Evolutionary conservation across 2,888 invertebrate genomes (phyloP).

Genomic region (Calliopum simillimum): DNA sequence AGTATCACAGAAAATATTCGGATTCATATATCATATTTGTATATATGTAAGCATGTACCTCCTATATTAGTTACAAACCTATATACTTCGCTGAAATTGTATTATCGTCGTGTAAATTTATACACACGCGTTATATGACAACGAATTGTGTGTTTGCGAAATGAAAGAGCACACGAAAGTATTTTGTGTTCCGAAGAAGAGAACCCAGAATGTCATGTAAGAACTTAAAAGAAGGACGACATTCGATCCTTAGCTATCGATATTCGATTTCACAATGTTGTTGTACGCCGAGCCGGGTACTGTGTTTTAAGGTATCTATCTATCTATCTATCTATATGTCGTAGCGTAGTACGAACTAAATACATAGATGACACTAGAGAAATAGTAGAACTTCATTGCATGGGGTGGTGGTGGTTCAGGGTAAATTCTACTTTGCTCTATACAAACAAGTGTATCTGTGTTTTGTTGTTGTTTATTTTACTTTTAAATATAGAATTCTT

Average conservation of each 20-base stretch:
- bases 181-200: slow-evolving; percentile 29
- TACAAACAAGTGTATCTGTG: slow-evolving; percentile 28
- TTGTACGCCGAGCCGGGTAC: slow-evolving; percentile 8
- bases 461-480: slow-evolving; percentile 45
- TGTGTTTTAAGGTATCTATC: slow-evolving; percentile 1
- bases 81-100: too few species aligned
- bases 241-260: slow-evolving; percentile 67
- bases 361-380: background rate
- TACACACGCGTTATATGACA: slow-evolving; percentile 15
- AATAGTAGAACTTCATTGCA: too few species aligned
- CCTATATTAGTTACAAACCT: too few species aligned
- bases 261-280: slow-evolving; percentile 66
- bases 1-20: slow-evolving; percentile 2
- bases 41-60: too few species aligned
- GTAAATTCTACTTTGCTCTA: slow-evolving; percentile 25
- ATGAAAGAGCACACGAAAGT: slow-evolving; percentile 26
- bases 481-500: slow-evolving; percentile 20
- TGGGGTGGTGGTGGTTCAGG: slow-evolving; percentile 37
- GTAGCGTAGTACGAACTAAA: background rate
- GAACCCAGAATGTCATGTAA: slow-evolving; percentile 50
- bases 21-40: too few species aligned
- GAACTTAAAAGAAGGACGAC: slow-evolving; percentile 59
- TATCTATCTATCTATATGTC: background rate
- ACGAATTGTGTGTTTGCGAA: slow-evolving; percentile 31
- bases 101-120: background rate